Evolutionary conservation across 2,888 invertebrate genomes (phyloP).

Genomic region (Lycocerus yunnanus): DNA sequence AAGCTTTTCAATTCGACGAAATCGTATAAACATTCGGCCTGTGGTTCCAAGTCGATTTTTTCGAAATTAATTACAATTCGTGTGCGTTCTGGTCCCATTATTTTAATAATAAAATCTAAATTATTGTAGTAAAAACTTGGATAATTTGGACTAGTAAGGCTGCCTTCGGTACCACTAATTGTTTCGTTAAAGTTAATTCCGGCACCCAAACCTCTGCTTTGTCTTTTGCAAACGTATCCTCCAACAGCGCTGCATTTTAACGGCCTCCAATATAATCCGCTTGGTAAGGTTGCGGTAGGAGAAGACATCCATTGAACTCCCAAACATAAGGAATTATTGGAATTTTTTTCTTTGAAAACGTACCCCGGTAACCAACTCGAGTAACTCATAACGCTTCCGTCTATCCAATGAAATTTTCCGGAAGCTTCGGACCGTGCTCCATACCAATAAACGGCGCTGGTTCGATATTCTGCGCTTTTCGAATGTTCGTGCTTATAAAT

Average conservation of each 20-base stretch:
- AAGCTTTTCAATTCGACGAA: constrained; percentile 67
- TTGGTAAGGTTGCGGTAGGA: constrained; percentile 66
- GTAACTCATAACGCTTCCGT: constrained; percentile 61
- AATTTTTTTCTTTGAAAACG: constrained; percentile 44
- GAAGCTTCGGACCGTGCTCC: constrained; percentile 62
- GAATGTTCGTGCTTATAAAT: constrained; percentile 70
- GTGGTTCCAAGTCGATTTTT: constrained; percentile 73
- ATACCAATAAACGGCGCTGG: constrained; percentile 76
- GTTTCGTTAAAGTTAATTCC: constrained; percentile 66
- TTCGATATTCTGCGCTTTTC: constrained; percentile 74
- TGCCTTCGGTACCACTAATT: constrained; percentile 67
- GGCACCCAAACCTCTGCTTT: constrained; percentile 51
- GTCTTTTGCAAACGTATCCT: constrained; percentile 65
- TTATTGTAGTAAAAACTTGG: constrained; percentile 75
- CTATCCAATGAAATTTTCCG: constrained; percentile 66
- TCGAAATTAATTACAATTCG: constrained; percentile 72
- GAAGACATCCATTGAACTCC: constrained; percentile 70
- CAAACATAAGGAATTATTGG: constrained; percentile 54
- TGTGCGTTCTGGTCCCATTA: constrained; percentile 68
- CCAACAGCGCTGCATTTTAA: constrained; percentile 67
- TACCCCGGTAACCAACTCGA: constrained; percentile 66
- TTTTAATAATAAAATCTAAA: constrained; percentile 70
- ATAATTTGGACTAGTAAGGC: constrained; percentile 71
- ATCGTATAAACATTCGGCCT: constrained; percentile 80
- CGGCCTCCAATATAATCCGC: constrained; percentile 73